Evolutionary conservation across 2,113 vertebrate species (phyloP).

Genomic region (Dromaius novaehollandiae): DNA sequence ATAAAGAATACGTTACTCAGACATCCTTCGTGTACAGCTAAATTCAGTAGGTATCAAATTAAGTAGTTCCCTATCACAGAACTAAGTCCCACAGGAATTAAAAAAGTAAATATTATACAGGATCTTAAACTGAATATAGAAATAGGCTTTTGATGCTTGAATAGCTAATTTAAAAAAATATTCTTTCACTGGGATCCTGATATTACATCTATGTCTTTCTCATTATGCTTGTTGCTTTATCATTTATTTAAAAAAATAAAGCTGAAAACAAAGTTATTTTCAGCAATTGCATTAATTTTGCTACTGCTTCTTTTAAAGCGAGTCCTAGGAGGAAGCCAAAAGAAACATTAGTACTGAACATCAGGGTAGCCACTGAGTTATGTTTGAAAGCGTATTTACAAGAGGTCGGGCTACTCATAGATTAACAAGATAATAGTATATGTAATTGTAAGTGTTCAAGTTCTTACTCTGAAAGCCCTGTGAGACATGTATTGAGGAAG

Average conservation of each 20-base stretch:
- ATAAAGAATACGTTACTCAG: not conserved
- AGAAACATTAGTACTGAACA: not conserved
- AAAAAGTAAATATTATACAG: not conserved
- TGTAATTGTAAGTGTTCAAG: not conserved
- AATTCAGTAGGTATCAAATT: not conserved
- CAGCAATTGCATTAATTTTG: not conserved
- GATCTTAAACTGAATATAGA: not conserved
- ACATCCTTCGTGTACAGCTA: not conserved
- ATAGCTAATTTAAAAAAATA: not conserved
- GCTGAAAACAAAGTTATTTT: not conserved
- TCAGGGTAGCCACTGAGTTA: not conserved
- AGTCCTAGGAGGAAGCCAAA: not conserved
- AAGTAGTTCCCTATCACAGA: not conserved
- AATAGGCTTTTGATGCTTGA: not conserved
- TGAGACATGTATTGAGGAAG: not conserved
- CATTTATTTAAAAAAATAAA: not conserved
- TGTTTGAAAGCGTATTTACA: not conserved
- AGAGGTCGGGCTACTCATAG: not conserved
- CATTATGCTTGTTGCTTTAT: not conserved
- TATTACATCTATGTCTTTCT: not conserved
- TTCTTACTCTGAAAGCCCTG: conserved; percentile 3
- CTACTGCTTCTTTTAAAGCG: not conserved
- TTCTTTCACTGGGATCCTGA: not conserved
- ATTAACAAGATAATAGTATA: not conserved
- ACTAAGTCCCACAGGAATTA: not conserved